Percentiles rank a stretch among this genome's conserved stretches.
Conservation (phyloP, 53 echinoderm and acorn worm genomes). For the Mesocentrotus franciscanus region DNA sequence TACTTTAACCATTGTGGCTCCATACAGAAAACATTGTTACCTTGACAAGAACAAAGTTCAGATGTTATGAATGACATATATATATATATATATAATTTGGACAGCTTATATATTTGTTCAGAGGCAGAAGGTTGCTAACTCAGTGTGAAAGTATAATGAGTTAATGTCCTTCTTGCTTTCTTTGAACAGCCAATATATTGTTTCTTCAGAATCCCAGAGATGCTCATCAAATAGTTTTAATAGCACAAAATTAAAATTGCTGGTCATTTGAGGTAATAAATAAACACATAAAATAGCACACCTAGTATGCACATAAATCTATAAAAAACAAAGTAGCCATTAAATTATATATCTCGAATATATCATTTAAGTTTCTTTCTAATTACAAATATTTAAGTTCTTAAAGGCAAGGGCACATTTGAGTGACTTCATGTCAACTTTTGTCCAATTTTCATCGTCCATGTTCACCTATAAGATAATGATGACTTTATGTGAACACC, state of each 20-base stretch:
- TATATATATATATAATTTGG: background rate
- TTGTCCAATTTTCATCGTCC: background rate
- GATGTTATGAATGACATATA: background rate
- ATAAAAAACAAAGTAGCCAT: background rate
- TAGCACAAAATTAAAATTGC: conserved; percentile 3
- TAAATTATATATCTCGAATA: background rate
- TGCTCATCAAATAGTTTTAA: background rate
- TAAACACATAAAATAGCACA: conserved; percentile 17
- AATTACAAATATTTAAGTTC: background rate
- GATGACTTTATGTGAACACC: background rate
- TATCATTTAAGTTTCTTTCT: background rate
- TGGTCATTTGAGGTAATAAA: background rate
- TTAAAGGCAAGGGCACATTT: background rate
- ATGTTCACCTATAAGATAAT: background rate
- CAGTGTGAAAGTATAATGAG: too few relatives aligned
- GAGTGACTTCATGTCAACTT: background rate
- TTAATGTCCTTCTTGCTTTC: too few relatives aligned
- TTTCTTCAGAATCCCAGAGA: background rate
- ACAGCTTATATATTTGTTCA: too few relatives aligned
- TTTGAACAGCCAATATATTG: too few relatives aligned
- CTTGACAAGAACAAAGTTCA: too few relatives aligned
- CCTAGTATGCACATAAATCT: background rate
- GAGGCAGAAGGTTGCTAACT: too few relatives aligned
- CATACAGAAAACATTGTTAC: too few relatives aligned
- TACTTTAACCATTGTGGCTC: too few relatives aligned